Evolutionary conservation across 2,888 invertebrate species (phyloP).

Genomic region (Volucella bombylans): DNA sequence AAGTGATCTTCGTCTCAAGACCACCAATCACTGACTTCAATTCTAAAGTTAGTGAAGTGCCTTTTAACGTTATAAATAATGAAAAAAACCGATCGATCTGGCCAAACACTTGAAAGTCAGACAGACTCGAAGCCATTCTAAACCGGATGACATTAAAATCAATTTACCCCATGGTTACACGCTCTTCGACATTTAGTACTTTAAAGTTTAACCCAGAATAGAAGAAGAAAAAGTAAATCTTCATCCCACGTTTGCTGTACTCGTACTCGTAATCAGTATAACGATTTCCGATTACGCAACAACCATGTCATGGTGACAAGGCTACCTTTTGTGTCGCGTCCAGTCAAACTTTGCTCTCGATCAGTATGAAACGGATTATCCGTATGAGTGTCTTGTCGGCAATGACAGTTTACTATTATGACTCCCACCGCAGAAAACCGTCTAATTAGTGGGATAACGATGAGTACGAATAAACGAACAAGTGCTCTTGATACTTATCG

Average conservation of each 20-base stretch:
- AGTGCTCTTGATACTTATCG: conserved; percentile 61
- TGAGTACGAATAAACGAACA: conserved; percentile 44
- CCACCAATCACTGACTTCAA: conserved; percentile 32
- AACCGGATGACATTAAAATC: conserved; percentile 63
- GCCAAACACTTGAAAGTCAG: background rate
- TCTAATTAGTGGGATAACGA: conserved; percentile 58
- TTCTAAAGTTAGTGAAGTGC: conserved; percentile 18
- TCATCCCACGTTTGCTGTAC: conserved; percentile 43
- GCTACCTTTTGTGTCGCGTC: conserved; percentile 11
- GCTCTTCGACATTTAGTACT: conserved; percentile 54
- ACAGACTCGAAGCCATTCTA: conserved; percentile 22
- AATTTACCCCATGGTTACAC: conserved; percentile 50
- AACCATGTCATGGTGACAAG: conserved; percentile 19
- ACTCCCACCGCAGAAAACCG: conserved; percentile 54
- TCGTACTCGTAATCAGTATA: conserved; percentile 23
- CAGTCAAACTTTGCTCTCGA: conserved; percentile 1
- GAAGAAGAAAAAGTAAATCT: conserved; percentile 18
- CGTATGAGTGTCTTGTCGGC: conserved; percentile 44
- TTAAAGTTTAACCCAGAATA: conserved; percentile 38
- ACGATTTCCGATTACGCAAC: conserved; percentile 68
- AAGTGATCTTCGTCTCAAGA: conserved; percentile 33
- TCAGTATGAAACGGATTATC: conserved; percentile 29
- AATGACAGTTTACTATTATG: conserved; percentile 61
- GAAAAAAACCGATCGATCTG: conserved; percentile 7
- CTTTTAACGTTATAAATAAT: background rate